A percentile compares a stretch with the other conserved stretches of the same genome.
Conservation (phyloP, 2,888 invertebrate genomes). For the Euspilapteryx auroguttella region DNA sequence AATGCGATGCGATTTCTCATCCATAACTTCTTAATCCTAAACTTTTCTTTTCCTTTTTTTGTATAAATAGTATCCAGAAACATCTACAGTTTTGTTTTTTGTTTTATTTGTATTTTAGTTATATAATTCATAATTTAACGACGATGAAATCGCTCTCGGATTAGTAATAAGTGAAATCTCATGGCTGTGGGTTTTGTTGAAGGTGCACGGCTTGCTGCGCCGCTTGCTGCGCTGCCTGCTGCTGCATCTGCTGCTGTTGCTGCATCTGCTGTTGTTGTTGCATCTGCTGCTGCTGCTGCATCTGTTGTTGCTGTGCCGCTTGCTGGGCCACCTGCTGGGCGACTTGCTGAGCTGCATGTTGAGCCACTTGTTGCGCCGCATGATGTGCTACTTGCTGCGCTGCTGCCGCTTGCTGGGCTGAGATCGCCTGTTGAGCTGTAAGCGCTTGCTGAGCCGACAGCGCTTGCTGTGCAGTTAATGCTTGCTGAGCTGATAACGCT, state of each 20-base stretch:
- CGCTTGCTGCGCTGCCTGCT: conserved; percentile 40
- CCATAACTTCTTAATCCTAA: no score
- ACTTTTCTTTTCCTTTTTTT: no score
- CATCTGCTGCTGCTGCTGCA: conserved; percentile 39
- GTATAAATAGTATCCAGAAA: no score
- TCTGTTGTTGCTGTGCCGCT: conserved; percentile 27
- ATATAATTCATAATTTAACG: conserved; percentile 9
- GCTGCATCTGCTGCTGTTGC: conserved; percentile 54
- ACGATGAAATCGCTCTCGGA: conserved; percentile 49
- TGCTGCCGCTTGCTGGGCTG: conserved; percentile 20
- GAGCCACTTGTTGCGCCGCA: conserved; percentile 16
- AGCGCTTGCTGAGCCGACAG: conserved; percentile 8
- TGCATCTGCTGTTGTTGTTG: conserved; percentile 57
- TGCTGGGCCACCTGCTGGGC: conserved; percentile 40
- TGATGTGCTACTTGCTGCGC: conserved; percentile 13
- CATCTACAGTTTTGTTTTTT: no score
- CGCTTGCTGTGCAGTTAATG: conserved; percentile 2
- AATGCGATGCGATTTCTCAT: conserved; percentile 53
- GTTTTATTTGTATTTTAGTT: conserved; percentile 1
- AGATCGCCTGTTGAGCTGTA: conserved; percentile 17
- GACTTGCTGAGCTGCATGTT: conserved; percentile 17
- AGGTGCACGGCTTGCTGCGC: conserved; percentile 33
- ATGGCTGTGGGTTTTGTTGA: conserved; percentile 66
- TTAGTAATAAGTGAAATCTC: conserved; percentile 84
- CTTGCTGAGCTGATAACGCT: conserved; percentile 10